phyloP scores from a whole-genome alignment of 1,140 invertebrate species.

The Sycobia sp. region DNA sequence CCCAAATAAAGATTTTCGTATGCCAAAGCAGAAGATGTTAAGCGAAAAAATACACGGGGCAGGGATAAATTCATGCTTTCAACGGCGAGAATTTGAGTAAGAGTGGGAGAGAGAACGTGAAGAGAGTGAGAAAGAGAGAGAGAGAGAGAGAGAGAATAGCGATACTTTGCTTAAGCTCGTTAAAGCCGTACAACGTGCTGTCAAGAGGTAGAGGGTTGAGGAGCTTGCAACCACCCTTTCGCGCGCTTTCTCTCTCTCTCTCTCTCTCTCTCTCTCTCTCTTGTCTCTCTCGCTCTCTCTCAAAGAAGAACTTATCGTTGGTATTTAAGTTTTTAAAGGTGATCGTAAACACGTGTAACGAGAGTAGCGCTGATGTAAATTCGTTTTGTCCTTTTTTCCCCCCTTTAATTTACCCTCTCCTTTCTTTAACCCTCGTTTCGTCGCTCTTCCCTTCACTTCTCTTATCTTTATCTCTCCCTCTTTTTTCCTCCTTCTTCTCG shows the following conservation, averaged over 20 bases:
- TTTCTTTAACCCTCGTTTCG: neutral
- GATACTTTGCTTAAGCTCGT: conserved; percentile 35
- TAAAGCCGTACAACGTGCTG: conserved; percentile 29
- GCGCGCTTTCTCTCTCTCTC: too few species aligned
- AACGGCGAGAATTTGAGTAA: too few species aligned
- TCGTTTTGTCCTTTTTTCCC: conserved; percentile 10
- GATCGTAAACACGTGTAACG: conserved; percentile 45
- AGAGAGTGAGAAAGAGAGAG: neutral
- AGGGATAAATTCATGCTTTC: conserved; percentile 16
- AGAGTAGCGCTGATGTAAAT: conserved; percentile 35
- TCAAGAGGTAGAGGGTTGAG: conserved; percentile 20
- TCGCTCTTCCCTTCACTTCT: neutral
- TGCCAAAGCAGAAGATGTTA: neutral
- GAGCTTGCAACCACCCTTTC: too few species aligned
- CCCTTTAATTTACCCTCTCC: neutral
- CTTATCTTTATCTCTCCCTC: conserved; percentile 1
- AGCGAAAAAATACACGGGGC: conserved; percentile 26
- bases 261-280: too few species aligned
- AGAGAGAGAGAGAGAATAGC: neutral
- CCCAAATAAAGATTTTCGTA: neutral
- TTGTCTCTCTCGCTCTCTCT: too few species aligned
- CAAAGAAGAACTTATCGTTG: conserved; percentile 30
- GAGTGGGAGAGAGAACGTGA: too few species aligned
- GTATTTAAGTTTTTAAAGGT: conserved; percentile 39
- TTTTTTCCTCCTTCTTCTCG: neutral